phyloP scores from a whole-genome alignment of 1,140 invertebrate species.

The Rhopalosiphum padi region DNA sequence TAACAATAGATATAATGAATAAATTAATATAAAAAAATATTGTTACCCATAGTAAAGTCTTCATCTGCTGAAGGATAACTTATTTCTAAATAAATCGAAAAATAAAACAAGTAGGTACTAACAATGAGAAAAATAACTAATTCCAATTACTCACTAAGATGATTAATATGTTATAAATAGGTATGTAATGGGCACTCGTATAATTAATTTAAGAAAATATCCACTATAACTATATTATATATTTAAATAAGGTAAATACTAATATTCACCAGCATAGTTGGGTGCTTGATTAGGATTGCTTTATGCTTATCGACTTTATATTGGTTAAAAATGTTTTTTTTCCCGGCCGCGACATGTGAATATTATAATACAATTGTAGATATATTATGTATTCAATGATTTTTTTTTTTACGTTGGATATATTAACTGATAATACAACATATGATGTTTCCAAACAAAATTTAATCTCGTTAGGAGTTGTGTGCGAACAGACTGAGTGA shows the following conservation, averaged over 20 bases:
- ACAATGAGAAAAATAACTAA: too few species aligned
- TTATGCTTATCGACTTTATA: background rate
- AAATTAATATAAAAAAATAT: too few species aligned
- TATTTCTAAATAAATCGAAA: too few species aligned
- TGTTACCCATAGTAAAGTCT: too few species aligned
- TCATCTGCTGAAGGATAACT: too few species aligned
- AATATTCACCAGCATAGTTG: background rate
- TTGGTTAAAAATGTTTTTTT: background rate
- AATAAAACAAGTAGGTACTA: too few species aligned
- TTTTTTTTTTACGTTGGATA: constrained; percentile 6
- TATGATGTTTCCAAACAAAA: constrained; percentile 37
- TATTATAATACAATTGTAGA: background rate
- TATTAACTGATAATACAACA: background rate
- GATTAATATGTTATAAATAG: too few species aligned
- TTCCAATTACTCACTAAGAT: too few species aligned
- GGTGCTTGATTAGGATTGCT: background rate
- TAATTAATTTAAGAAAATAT: too few species aligned
- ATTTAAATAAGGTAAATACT: background rate
- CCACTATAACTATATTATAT: background rate
- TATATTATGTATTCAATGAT: background rate
- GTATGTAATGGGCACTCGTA: too few species aligned
- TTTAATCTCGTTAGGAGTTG: constrained; percentile 48
- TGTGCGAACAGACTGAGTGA: constrained; percentile 44
- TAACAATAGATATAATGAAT: too few species aligned
- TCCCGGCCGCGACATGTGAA: background rate